Evolutionary conservation across 2,888 invertebrate genomes (phyloP).

Genomic region (Orthosia gracilis): DNA sequence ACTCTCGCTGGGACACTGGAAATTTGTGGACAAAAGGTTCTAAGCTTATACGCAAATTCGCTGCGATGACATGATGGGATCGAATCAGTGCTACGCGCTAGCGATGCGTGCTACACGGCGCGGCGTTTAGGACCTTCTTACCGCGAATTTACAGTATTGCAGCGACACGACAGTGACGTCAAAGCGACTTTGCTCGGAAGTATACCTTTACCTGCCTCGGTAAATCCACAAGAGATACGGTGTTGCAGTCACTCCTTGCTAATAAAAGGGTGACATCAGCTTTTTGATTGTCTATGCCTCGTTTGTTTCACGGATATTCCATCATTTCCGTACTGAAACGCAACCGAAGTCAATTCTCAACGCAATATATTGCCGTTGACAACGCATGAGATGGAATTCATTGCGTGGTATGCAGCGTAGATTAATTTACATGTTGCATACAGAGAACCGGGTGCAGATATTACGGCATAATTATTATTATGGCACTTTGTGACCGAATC

Average conservation of each 20-base stretch:
- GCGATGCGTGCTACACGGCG: too few relatives aligned
- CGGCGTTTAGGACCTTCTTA: too few relatives aligned
- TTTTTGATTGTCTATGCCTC: slow-evolving; percentile 75
- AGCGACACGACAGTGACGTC: too few relatives aligned
- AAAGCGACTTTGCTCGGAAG: too few relatives aligned
- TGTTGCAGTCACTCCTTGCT: slow-evolving; percentile 55
- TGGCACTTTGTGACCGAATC: not conserved
- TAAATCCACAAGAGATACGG: slow-evolving; percentile 66
- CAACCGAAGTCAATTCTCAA: slow-evolving; percentile 53
- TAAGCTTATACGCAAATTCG: too few relatives aligned
- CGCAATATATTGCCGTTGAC: slow-evolving; percentile 68
- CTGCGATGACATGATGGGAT: too few relatives aligned
- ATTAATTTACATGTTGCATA: slow-evolving; percentile 49
- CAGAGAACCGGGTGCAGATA: slow-evolving; percentile 1
- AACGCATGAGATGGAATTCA: slow-evolving; percentile 70
- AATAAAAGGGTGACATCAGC: slow-evolving; percentile 72
- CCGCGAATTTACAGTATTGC: too few relatives aligned
- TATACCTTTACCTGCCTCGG: slow-evolving; percentile 61
- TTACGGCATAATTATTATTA: slow-evolving; percentile 1
- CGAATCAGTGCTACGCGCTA: too few relatives aligned
- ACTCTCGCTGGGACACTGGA: too few relatives aligned
- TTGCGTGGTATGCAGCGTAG: slow-evolving; percentile 34
- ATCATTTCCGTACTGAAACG: slow-evolving; percentile 66
- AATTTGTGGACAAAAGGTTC: too few relatives aligned
- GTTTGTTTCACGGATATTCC: slow-evolving; percentile 73